Percentiles rank a stretch among this genome's conserved stretches.
Conservation (phyloP, 2,113 vertebrate species). For the Tragelaphus imberbis region DNA sequence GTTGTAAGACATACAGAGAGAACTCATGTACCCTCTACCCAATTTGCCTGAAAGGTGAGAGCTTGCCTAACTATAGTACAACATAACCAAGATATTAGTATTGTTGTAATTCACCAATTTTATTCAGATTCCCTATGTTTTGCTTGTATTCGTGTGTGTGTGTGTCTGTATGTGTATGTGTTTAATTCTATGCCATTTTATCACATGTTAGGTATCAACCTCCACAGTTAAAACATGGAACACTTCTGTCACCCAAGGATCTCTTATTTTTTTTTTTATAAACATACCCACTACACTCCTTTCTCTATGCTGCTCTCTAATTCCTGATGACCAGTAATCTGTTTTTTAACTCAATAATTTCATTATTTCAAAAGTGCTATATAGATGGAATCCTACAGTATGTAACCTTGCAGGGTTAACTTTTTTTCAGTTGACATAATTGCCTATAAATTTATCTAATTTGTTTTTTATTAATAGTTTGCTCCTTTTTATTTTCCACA, state of each 20-base stretch:
- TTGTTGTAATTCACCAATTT: neutral
- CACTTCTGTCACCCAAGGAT: no score
- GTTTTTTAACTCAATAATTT: no score
- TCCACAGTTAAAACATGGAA: neutral
- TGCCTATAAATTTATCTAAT: no score
- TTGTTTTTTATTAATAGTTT: no score
- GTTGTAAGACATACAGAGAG: neutral
- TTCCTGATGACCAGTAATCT: no score
- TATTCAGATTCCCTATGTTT: neutral
- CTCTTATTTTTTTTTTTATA: neutral
- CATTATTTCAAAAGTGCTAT: no score
- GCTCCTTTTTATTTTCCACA: no score
- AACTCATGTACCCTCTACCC: neutral
- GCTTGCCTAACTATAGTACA: neutral
- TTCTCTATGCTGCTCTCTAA: no score
- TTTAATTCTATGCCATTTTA: neutral
- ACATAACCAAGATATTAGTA: neutral
- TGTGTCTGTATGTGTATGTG: neutral
- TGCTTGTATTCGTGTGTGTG: neutral
- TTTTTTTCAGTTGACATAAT: no score
- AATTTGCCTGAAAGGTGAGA: neutral
- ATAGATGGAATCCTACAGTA: no score
- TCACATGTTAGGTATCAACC: neutral
- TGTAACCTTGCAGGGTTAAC: no score
- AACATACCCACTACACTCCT: neutral